Base-by-base conservation (phyloP, 2,797 vertebrate species). In the Nyctalus aviator region DNA sequence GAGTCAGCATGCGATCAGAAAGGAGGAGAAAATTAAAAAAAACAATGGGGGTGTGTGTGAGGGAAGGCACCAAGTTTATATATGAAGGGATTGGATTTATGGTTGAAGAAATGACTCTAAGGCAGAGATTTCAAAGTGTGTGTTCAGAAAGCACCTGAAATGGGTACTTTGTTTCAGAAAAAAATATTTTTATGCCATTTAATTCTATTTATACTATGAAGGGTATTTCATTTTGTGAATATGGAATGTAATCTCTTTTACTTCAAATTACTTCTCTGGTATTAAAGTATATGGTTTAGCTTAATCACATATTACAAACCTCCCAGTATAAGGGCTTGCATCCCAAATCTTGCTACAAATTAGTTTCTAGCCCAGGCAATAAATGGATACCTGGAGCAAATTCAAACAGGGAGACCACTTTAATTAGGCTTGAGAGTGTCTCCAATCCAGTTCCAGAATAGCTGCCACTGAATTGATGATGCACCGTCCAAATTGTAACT, bases 371-470 rank as follows among this genome's bases (percentile, higher is more conserved):
- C 76, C 90, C 73, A 73, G 59, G 93, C 93, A 96, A 95, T 96
- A 97, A 98, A 97, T 98, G 97, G 97, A 94, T 98, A 97, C 97
- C 77, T 97, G 97, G 97, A 98, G 97, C 96, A 97, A 98, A 98
- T 97, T 97, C 97, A 98, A 97, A 97, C 97, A 98, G 97, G 91
- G 95, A 98, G 97, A 97, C 94, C 94, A 97, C 93, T 97, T 98
- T 98, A 98, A 98, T 98, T 98, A 98, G 95, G 88, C 85, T 88
- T 95, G 96, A 94, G 92, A 97, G 88, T 97, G 69, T 97, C 97
- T 98, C 90, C 83, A 87, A 53, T 97, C 95, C 95, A 93, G 90
- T 86, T 95, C 96, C 93, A 98, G 97, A 96, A 97, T 96, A 96
- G 94, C 95, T 94, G 57, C 94, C 93, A 84, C 25, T 37, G 84